Evolutionary conservation across 2,113 vertebrate genomes (phyloP).

Genomic region (Gallinago paraguaiae): DNA sequence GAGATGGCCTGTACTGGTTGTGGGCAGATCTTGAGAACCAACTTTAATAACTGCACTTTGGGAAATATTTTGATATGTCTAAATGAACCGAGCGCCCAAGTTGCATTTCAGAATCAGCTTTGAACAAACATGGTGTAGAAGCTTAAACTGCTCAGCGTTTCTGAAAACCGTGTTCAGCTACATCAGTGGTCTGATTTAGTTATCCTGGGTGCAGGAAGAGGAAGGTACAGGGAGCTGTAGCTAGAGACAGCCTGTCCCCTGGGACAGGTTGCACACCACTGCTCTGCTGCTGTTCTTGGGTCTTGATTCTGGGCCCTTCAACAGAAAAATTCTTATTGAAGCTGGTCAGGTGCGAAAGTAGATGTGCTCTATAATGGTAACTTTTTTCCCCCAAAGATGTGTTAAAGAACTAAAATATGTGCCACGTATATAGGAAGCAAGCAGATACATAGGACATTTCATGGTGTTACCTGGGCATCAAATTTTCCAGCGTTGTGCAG

Average conservation of each 20-base stretch:
- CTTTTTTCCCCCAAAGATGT: not conserved
- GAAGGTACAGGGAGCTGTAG: not conserved
- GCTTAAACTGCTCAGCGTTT: not conserved
- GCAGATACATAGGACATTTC: not conserved
- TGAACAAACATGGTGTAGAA: not conserved
- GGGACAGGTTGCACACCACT: not conserved
- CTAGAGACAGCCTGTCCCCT: not conserved
- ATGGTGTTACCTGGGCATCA: conserved; percentile 91
- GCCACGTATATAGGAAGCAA: not conserved
- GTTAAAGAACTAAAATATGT: not conserved
- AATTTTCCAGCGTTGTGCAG: conserved; percentile 99
- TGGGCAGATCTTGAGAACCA: not conserved
- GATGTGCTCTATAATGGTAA: not conserved
- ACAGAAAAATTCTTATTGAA: not conserved
- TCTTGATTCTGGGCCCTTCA: not conserved
- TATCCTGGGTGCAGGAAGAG: not conserved
- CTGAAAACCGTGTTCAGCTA: not conserved
- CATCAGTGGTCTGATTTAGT: not conserved
- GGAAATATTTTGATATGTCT: not conserved
- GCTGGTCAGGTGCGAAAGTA: not conserved
- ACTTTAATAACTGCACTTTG: not conserved
- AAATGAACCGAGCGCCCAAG: not conserved
- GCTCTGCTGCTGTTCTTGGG: not conserved
- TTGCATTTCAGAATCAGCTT: not conserved
- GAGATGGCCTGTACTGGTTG: not conserved